Evolutionary conservation across 2,797 vertebrate genomes (phyloP).

Genomic region (Dermochelys coriacea): DNA sequence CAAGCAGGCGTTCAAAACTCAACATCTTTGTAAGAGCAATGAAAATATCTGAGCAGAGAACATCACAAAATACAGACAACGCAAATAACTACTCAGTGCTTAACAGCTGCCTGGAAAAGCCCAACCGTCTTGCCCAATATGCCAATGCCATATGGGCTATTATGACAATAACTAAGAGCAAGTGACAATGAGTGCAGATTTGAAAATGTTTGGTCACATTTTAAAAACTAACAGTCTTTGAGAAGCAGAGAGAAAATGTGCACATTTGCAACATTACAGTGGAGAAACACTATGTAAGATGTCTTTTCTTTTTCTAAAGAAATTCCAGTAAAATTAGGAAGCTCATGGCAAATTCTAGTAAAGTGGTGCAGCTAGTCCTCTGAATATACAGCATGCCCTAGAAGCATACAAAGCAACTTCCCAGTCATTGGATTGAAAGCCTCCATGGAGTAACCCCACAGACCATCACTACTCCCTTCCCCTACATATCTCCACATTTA

Average conservation of each 20-base stretch:
- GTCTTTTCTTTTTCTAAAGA: neutral
- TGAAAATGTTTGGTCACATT: neutral
- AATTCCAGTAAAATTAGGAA: neutral
- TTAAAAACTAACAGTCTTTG: neutral
- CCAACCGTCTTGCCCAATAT: neutral
- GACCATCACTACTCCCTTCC: neutral
- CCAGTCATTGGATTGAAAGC: neutral
- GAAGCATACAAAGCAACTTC: neutral
- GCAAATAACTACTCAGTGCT: neutral
- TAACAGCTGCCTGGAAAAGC: neutral
- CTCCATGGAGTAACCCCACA: rapidly evolving
- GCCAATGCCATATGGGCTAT: neutral
- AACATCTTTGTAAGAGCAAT: neutral
- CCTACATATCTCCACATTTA: neutral
- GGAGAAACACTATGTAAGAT: neutral
- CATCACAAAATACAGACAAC: constrained; percentile 10
- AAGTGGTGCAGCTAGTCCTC: neutral
- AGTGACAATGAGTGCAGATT: neutral
- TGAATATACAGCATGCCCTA: neutral
- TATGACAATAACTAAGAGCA: neutral
- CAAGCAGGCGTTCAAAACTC: constrained; percentile 41
- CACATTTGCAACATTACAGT: neutral
- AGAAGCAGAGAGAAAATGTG: neutral
- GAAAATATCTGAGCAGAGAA: neutral
- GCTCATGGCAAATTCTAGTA: neutral